phyloP scores from a whole-genome alignment of 2,888 invertebrate species.

The Ethmia dodecea region DNA sequence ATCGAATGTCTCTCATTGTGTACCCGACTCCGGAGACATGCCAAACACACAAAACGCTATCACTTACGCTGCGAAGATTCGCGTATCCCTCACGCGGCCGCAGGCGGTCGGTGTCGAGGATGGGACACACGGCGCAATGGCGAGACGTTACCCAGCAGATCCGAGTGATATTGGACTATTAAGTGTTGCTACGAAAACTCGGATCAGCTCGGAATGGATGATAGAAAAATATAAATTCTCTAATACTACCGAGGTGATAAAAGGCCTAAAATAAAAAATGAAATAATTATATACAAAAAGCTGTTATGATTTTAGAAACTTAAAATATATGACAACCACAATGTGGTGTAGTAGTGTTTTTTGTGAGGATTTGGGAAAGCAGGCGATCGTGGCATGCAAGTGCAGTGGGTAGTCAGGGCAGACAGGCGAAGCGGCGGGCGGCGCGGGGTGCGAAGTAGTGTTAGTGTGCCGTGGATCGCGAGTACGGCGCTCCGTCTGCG shows the following conservation, averaged over 20 bases:
- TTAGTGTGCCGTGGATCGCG: conserved; percentile 33
- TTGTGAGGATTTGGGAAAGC: conserved; percentile 14
- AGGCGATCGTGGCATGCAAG: conserved; percentile 26
- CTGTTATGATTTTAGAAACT: background rate
- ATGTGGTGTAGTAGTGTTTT: background rate
- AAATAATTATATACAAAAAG: background rate
- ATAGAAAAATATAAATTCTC: conserved; percentile 63
- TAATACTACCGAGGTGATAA: conserved; percentile 31
- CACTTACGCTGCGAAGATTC: conserved; percentile 73
- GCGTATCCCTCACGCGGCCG: conserved; percentile 41
- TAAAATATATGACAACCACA: background rate
- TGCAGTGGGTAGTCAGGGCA: conserved; percentile 21
- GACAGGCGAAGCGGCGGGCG: conserved; percentile 43
- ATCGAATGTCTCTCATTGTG: conserved; percentile 98
- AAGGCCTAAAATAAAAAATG: conserved; percentile 14
- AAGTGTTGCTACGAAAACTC: conserved; percentile 17
- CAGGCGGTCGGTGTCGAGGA: conserved; percentile 39
- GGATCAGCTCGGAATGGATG: conserved; percentile 44
- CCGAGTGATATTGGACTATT: conserved; percentile 29
- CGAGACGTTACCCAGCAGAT: conserved; percentile 38
- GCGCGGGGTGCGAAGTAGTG: conserved; percentile 41
- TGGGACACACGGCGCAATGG: conserved; percentile 38
- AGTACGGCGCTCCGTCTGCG: conserved; percentile 35
- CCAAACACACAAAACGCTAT: conserved; percentile 78
- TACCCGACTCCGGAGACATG: conserved; percentile 91